phyloP scores from a whole-genome alignment of 2,113 vertebrate genomes.

The Plecturocebus donacophilus region DNA sequence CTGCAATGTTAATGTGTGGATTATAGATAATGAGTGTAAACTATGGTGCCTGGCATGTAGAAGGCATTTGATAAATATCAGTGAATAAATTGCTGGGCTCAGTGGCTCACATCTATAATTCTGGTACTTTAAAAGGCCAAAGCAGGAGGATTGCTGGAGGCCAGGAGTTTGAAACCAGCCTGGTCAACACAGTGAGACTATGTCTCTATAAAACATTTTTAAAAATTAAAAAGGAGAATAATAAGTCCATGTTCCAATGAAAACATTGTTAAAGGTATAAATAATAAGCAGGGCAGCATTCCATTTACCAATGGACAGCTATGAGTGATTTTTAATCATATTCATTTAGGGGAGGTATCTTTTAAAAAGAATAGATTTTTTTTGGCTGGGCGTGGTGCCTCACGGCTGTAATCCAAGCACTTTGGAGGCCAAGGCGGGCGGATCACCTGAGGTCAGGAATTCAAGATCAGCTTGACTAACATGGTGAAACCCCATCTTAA shows the following conservation, averaged over 20 bases:
- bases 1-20: background rate
- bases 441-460: too few species aligned
- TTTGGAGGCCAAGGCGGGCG: too few species aligned
- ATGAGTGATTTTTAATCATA: constrained; percentile 16
- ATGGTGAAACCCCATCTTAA: too few species aligned
- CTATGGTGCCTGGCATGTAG: background rate
- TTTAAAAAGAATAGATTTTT: background rate
- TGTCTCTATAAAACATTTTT: background rate
- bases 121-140: background rate
- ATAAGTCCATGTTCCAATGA: background rate
- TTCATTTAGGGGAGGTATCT: background rate
- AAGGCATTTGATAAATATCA: background rate
- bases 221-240: background rate
- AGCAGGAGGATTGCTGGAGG: background rate
- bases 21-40: background rate
- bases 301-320: background rate
- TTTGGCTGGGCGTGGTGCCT: too few species aligned
- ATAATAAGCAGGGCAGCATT: constrained; percentile 15
- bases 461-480: too few species aligned
- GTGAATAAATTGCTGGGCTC: background rate
- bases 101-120: background rate
- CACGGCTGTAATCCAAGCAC: too few species aligned
- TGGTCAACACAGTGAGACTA: background rate
- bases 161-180: too few species aligned
- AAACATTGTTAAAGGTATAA: background rate